These are phyloP conservation scores for Delphinapterus leucas DNA, from an alignment of 2,113 vertebrate genomes.

Conservation along the genomic window DNA sequence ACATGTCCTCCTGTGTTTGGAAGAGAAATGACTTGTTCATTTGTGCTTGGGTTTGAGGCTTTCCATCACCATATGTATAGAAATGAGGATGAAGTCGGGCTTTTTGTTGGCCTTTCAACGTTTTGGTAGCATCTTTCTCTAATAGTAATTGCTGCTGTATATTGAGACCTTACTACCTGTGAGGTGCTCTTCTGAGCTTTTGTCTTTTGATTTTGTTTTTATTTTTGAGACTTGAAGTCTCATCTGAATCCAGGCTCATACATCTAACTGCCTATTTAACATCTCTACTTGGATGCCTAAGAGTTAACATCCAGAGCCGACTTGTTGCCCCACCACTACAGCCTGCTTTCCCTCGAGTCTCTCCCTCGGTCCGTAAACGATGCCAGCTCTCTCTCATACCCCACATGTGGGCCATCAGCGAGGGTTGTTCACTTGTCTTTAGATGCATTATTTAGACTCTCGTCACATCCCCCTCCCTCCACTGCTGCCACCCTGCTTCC, in stretches of 20 bases:
- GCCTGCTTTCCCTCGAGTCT: background rate
- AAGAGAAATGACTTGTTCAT: background rate
- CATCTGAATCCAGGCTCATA: background rate
- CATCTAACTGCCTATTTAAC: background rate
- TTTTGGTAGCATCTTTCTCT: background rate
- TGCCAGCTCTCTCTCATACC: background rate
- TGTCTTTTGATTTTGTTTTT: background rate
- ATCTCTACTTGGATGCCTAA: background rate
- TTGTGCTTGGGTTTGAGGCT: background rate
- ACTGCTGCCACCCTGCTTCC: background rate
- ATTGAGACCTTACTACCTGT: background rate
- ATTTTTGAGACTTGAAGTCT: background rate
- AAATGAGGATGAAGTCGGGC: background rate
- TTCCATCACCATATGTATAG: background rate
- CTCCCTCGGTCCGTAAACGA: background rate
- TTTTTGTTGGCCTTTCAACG: conserved; percentile 9
- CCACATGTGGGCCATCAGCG: too few species aligned
- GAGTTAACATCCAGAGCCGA: background rate
- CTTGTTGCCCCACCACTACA: too few species aligned
- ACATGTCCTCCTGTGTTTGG: background rate
- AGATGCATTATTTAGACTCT: background rate
- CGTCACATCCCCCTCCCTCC: background rate
- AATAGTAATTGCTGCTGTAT: background rate
- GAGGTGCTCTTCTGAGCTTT: background rate
- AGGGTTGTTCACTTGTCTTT: background rate